Evolutionary conservation across 2,797 vertebrate genomes (phyloP).

Genomic region (Glyptemys insculpta): DNA sequence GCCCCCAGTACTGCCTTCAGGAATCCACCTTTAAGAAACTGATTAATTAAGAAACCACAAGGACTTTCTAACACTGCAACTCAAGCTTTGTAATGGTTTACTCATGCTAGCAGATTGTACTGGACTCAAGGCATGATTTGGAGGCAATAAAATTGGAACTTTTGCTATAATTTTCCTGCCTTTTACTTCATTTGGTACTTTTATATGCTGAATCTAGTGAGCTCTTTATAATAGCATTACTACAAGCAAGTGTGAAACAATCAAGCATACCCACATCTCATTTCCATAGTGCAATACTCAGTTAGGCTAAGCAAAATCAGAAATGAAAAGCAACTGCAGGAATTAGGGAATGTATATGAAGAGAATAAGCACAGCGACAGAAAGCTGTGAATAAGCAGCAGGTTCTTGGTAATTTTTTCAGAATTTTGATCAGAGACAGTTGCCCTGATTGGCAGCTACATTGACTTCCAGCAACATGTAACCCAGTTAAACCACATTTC

Average conservation of each 20-base stretch:
- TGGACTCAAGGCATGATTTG: neutral
- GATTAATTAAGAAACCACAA: neutral
- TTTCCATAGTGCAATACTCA: neutral
- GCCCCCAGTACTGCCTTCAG: neutral
- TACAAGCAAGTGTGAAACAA: neutral
- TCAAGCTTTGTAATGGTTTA: neutral
- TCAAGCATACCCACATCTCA: neutral
- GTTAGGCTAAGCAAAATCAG: neutral
- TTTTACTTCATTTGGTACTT: neutral
- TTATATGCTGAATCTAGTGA: neutral
- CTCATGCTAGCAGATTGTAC: neutral
- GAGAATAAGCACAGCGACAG: neutral
- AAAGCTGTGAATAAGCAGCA: neutral
- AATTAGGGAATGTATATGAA: neutral
- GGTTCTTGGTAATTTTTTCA: neutral
- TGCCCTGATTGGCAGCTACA: rapidly evolving
- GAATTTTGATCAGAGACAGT: neutral
- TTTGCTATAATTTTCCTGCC: neutral
- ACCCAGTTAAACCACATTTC: neutral
- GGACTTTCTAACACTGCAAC: neutral
- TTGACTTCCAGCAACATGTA: rapidly evolving
- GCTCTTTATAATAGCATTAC: neutral
- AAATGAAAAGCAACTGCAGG: neutral
- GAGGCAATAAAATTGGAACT: neutral
- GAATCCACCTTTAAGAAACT: neutral